Base-by-base conservation (phyloP, 1,140 invertebrate genomes). In the Eriocheir sinensis region DNA sequence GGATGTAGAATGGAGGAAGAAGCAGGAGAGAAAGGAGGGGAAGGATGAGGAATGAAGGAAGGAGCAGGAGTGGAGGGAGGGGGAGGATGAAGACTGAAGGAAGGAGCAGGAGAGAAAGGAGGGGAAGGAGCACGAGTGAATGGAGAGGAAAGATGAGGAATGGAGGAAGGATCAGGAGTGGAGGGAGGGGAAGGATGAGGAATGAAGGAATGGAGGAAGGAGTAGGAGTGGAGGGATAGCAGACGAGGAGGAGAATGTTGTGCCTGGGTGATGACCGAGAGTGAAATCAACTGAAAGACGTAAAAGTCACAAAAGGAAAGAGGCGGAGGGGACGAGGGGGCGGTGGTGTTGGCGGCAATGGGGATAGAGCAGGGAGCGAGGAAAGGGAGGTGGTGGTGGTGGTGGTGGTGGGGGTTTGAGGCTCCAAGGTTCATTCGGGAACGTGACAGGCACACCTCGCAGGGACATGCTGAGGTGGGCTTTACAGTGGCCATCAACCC, bases 201-300 rank as follows among this genome's bases (percentile, higher is more conserved):
- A 32, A 21, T 8, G 80, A 32, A 44, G 85, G 41, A 36, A 79
- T 17, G 60, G 60, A n/a, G n/a, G n/a, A 86, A 86, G 85, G 41
- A 6, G 15, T 21, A 86, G 3, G 30, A 9, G 21, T 34, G 36
- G 30, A 44, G 30, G n/a, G n/a, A n/a, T n/a, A n/a, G n/a, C n/a
- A n/a, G 32, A 32, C 36, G n/a, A 86, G 85, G 41, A 17, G 32
- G 80, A 4, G 2, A 32, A 30, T 27, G 85, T n/a, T 8, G 85
- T 38, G 85, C 15, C 15, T 9, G 41, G 41, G 41, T 38, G n/a
- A 86, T 30, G 81, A 32, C 36, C 36, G 27, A 36, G 32, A 44
- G 85, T 38, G 36, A 86, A 40, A 32, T 36, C 36, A 86, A 86
- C 85, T 86, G 60, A n/a, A 72, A 72, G 60, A 72, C 60, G 60